These are phyloP conservation scores for Hermaeophaga mercurialis DNA, from an alignment of 2,888 invertebrate genomes.

Conservation along the genomic window DNA sequence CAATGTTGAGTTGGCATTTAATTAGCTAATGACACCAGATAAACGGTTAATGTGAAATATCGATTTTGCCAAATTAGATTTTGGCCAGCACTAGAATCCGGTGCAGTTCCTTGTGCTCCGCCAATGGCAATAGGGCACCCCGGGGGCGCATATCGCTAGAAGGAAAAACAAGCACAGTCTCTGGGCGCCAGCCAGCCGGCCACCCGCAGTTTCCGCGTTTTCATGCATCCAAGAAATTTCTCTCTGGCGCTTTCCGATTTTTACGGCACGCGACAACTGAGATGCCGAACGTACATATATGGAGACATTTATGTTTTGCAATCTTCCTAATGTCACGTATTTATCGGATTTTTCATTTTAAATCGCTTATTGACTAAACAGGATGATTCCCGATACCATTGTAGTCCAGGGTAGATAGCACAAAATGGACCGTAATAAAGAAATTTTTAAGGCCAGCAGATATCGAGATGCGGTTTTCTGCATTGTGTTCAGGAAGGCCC, in stretches of 20 bases:
- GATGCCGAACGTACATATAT: neutral
- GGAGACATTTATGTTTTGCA: too few relatives aligned
- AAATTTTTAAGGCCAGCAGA: too few relatives aligned
- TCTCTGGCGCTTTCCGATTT: constrained; percentile 27
- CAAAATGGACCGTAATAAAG: too few relatives aligned
- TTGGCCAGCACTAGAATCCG: neutral
- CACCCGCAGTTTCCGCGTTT: constrained; percentile 40
- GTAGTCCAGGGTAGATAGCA: too few relatives aligned
- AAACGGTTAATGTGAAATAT: neutral
- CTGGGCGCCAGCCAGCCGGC: constrained; percentile 46
- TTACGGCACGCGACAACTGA: constrained; percentile 25
- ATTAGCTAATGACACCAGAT: neutral
- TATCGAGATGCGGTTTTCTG: too few relatives aligned
- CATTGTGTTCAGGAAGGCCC: too few relatives aligned
- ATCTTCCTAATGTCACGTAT: too few relatives aligned
- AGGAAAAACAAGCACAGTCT: constrained; percentile 45
- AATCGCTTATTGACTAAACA: too few relatives aligned
- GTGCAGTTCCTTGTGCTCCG: constrained; percentile 1
- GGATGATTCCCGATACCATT: too few relatives aligned
- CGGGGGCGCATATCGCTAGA: constrained; percentile 5
- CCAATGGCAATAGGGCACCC: constrained; percentile 8
- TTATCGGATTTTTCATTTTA: too few relatives aligned
- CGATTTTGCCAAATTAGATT: neutral
- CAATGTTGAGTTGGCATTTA: too few relatives aligned
- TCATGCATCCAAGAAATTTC: constrained; percentile 28